Percentiles rank a stretch among this genome's conserved stretches.
Conservation (phyloP, 2,113 vertebrate species). For the Dasyprocta punctata region DNA sequence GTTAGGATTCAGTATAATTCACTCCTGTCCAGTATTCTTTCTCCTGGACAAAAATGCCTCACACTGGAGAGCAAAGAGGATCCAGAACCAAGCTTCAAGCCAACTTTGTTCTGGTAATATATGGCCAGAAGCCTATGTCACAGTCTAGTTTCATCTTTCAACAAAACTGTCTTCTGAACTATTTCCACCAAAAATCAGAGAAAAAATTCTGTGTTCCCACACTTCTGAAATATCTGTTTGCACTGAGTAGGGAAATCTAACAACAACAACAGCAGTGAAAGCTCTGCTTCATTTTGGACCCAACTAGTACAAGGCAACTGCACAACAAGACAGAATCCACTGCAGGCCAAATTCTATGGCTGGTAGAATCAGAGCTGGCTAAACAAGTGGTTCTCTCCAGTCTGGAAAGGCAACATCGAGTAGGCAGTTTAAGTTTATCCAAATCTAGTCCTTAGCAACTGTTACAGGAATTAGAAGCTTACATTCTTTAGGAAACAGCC, state of each 20-base stretch:
- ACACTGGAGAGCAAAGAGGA: background rate
- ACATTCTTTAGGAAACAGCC: background rate
- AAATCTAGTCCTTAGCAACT: background rate
- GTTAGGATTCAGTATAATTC: background rate
- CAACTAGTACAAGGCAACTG: background rate
- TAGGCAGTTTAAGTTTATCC: background rate
- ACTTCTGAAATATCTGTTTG: background rate
- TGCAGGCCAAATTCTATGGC: background rate
- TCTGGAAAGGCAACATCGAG: background rate
- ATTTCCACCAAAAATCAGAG: conserved; percentile 9
- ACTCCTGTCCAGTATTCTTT: background rate
- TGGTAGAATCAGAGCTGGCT: background rate
- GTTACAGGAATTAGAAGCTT: background rate
- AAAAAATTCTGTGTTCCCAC: conserved; percentile 3
- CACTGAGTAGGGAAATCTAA: background rate
- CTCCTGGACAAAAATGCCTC: background rate
- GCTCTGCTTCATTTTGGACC: background rate
- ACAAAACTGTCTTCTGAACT: conserved; percentile 52
- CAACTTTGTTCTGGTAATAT: background rate
- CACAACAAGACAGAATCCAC: background rate
- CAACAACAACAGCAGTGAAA: background rate
- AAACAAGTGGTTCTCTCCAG: background rate
- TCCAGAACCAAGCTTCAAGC: background rate
- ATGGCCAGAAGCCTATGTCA: conserved; percentile 8
- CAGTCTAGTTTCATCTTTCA: conserved; percentile 22